Percentiles rank a stretch among this genome's conserved stretches.
phyloP scores from a whole-genome alignment of 92 coral and sea anemone species.

The Micromussa lordhowensis region DNA sequence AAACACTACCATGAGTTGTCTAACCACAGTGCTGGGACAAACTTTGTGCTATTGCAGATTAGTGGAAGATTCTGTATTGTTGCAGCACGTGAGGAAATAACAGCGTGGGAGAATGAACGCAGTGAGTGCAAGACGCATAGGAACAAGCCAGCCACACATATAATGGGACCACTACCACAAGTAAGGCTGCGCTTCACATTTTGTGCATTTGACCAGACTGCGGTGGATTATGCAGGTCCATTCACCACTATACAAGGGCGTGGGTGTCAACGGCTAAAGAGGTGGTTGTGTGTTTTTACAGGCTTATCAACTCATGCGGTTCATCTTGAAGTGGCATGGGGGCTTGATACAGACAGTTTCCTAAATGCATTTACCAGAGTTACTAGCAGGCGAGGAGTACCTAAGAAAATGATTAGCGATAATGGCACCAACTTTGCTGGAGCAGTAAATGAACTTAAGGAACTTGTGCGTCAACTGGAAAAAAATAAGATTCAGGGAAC shows the following conservation, averaged over 20 bases:
- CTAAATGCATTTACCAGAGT: slow-evolving; percentile 54
- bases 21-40: too few relatives aligned
- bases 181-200: too few relatives aligned
- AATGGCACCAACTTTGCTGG: slow-evolving; percentile 71
- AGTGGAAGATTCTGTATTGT: too few relatives aligned
- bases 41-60: too few relatives aligned
- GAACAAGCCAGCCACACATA: slow-evolving; percentile 6
- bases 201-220: slow-evolving; percentile 27
- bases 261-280: slow-evolving; percentile 48
- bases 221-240: slow-evolving; percentile 59
- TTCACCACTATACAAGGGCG: slow-evolving; percentile 53
- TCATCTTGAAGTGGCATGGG: slow-evolving; percentile 65
- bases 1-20: too few relatives aligned
- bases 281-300: slow-evolving; percentile 53
- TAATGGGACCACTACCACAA: slow-evolving; percentile 10
- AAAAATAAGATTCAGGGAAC: slow-evolving; percentile 28
- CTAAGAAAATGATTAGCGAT: slow-evolving; percentile 56
- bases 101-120: slow-evolving; percentile 1
- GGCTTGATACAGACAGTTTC: slow-evolving; percentile 55
- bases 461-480: slow-evolving; percentile 42
- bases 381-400: slow-evolving; percentile 59
- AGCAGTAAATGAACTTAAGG: slow-evolving; percentile 53
- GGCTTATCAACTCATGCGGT: slow-evolving; percentile 11
- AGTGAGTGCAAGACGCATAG: background rate
- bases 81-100: background rate